A percentile compares a stretch with the other conserved stretches of the same genome.
phyloP scores from a whole-genome alignment of 2,888 invertebrate genomes.

The Rotaria macrura region DNA sequence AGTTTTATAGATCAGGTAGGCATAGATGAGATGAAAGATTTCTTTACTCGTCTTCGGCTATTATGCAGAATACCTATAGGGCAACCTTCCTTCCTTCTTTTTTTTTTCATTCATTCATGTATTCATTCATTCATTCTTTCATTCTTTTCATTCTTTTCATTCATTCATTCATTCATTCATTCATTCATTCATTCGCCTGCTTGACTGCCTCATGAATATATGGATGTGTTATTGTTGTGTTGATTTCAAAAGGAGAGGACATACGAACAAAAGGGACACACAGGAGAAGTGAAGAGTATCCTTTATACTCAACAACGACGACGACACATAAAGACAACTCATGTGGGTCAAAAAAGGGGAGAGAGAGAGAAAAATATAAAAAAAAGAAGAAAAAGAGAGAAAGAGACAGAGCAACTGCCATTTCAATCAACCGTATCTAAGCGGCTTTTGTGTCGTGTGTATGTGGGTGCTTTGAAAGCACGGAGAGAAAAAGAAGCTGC shows the following conservation, averaged over 20 bases:
- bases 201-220: conserved; percentile 10
- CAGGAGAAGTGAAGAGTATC: conserved; percentile 1
- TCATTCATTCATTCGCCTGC: conserved; percentile 20
- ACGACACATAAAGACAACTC: neutral
- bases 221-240: conserved; percentile 2
- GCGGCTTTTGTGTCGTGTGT: neutral
- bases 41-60: neutral
- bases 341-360: neutral
- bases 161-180: neutral
- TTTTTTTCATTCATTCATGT: conserved; percentile 14
- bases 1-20: neutral
- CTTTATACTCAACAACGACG: neutral
- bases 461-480: neutral
- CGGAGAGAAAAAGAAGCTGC: neutral
- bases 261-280: conserved; percentile 1
- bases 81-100: conserved; percentile 5
- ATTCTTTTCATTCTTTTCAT: conserved; percentile 5
- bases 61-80: neutral
- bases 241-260: conserved; percentile 1
- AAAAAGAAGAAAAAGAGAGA: neutral
- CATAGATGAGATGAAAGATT: neutral
- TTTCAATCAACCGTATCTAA: conserved; percentile 2
- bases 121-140: conserved; percentile 9
- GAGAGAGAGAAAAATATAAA: neutral
- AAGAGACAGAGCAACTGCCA: neutral